Conservation (phyloP, 2,113 vertebrate genomes). For the Myiozetetes cayanensis region DNA sequence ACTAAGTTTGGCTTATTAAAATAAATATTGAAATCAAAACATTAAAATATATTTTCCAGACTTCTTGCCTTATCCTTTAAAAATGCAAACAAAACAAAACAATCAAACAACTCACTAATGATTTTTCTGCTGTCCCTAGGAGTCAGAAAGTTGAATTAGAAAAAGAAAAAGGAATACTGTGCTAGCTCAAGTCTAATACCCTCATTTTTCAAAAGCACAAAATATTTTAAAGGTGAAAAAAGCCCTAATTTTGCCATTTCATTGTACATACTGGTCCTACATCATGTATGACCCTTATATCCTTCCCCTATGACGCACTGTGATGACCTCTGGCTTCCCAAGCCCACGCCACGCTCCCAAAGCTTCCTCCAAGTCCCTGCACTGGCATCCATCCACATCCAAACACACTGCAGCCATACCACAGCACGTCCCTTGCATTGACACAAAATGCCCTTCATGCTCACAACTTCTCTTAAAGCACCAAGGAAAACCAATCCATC, state of each 20-base stretch:
- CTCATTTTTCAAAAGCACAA: neutral
- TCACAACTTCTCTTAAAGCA: neutral
- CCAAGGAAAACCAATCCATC: neutral
- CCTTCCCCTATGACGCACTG: rapidly evolving
- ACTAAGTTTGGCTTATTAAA: neutral
- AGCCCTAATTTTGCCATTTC: neutral
- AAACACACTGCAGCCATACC: neutral
- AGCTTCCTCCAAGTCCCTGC: neutral
- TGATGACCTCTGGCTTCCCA: neutral
- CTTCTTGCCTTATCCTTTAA: neutral
- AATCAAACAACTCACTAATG: neutral
- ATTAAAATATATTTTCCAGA: neutral
- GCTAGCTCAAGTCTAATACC: neutral
- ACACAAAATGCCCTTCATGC: neutral
- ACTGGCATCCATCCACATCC: neutral
- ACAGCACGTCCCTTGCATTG: rapidly evolving
- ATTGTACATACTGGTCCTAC: neutral
- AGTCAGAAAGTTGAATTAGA: neutral
- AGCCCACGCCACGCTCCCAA: neutral
- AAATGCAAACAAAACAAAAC: neutral
- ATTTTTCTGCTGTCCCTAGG: neutral
- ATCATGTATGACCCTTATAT: neutral
- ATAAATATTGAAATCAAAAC: neutral
- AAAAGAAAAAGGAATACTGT: neutral
- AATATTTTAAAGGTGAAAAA: neutral